phyloP scores from a whole-genome alignment of 1,140 invertebrate genomes.

The Neomicropteryx cornuta region DNA sequence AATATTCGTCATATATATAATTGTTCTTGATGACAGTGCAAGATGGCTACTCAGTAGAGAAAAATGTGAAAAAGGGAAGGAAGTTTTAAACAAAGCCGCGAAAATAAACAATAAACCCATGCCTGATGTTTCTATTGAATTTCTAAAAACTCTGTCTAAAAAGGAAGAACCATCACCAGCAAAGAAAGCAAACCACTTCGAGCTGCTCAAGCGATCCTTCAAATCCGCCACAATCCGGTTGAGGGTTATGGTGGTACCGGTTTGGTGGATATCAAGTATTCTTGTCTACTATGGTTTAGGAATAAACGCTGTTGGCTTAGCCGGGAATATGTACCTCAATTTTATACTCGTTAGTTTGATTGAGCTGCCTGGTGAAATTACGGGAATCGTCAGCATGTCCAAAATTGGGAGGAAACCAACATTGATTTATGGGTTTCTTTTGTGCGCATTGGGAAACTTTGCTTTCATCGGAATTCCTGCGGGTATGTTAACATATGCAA shows the following conservation, averaged over 20 bases:
- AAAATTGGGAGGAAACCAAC: conserved; percentile 5
- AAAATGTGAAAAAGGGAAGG: conserved; percentile 42
- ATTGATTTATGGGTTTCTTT: not conserved
- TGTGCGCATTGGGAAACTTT: not conserved
- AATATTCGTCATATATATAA: conserved; percentile 41
- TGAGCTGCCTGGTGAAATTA: conserved; percentile 31
- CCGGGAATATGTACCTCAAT: conserved; percentile 42
- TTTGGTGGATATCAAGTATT: conserved; percentile 57
- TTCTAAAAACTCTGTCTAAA: conserved; percentile 19
- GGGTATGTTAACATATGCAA: too few species aligned
- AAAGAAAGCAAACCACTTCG: conserved; percentile 1
- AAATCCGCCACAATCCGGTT: conserved; percentile 43
- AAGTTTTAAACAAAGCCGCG: conserved; percentile 39
- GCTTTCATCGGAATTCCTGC: not conserved
- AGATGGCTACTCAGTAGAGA: conserved; percentile 57
- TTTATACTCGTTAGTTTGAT: conserved; percentile 30
- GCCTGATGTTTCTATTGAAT: conserved; percentile 30
- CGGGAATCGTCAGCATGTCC: not conserved
- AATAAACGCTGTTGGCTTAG: conserved; percentile 50
- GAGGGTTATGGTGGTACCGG: conserved; percentile 48
- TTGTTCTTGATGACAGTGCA: conserved; percentile 42
- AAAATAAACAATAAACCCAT: conserved; percentile 44
- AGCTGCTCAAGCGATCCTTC: conserved; percentile 32
- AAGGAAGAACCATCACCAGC: conserved; percentile 15
- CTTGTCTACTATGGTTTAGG: conserved; percentile 58